Evolutionary conservation across 92 coral and sea anemone genomes (phyloP), one percentile per base, ranked within the genome.

Genomic region (Zoanthus sociatus): DNA sequence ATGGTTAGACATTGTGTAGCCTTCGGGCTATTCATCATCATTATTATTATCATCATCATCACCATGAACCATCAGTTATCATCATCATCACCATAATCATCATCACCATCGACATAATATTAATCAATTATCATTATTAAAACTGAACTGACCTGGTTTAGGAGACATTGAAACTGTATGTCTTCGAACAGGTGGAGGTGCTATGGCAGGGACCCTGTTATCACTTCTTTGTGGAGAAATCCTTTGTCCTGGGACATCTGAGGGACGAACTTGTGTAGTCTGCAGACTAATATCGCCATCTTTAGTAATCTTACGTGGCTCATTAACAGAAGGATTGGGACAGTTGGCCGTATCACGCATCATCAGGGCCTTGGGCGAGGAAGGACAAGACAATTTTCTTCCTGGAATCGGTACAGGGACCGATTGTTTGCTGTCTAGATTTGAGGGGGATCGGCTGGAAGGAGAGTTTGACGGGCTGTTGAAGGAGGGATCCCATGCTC

Each of bases 401-500:
- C 78, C 78, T 47, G 70, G 87, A 17, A 71, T 84, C 7, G 79
- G 78, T 3, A 73, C 87, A 6, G 79, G 87, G 18, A 56, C 42
- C 6, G 87, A 55, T 31, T 56, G 86, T 9, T 64, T 87, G 64
- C 64, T 30, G 81, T 88, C 51, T 93, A 92, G 37, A 92, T 91
- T 72, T 90, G 90, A 21, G 87, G 83, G 58, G 88, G 98, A 2
- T 88, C 79, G 73, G 91, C 73, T 66, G 91, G 82, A 78, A n/a
- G 92, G 86, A 48, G 77, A 63, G 61, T 68, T 54, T 88, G 94
- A 83, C 20, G 93, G 96, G 83, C 93, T 91, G 63, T 70, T 83
- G 48, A 47, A 71, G 11, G 86, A 69, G 11, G 82, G 17, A 61
- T 87, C 88, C 45, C 94, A 92, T 12, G 93, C 91, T 48, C 74